A percentile compares a stretch with the other conserved stretches of the same genome.
Evolutionary conservation across 1,140 invertebrate genomes (phyloP).

Genomic region (Anadara kagoshimensis): DNA sequence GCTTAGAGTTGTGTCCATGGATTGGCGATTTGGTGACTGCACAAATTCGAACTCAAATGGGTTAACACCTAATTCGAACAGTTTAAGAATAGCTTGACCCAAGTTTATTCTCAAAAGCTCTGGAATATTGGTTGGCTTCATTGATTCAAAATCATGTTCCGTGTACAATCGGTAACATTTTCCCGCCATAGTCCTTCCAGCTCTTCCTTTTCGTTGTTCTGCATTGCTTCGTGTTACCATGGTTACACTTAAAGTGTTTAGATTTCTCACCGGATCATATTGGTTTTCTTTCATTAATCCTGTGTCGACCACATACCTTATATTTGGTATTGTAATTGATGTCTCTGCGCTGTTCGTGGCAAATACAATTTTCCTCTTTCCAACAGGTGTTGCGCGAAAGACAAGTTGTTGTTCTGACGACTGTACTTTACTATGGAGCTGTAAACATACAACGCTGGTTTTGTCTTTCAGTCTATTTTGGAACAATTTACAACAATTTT

Average conservation of each 20-base stretch:
- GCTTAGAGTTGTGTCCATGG: constrained; percentile 51
- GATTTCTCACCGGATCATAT: constrained; percentile 64
- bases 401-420: constrained; percentile 91
- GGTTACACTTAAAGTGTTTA: constrained; percentile 51
- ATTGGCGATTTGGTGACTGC: constrained; percentile 51
- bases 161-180: constrained; percentile 68
- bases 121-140: constrained; percentile 54
- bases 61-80: constrained; percentile 60
- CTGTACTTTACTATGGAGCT: constrained; percentile 96
- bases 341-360: constrained; percentile 73
- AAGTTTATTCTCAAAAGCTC: constrained; percentile 66
- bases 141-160: constrained; percentile 50
- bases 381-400: constrained; percentile 47
- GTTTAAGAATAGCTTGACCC: constrained; percentile 61
- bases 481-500: constrained; percentile 56
- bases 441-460: constrained; percentile 73
- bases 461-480: constrained; percentile 21
- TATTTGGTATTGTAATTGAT: constrained; percentile 70
- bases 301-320: constrained; percentile 69
- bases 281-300: constrained; percentile 66
- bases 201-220: constrained; percentile 68
- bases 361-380: constrained; percentile 67
- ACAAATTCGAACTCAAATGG: constrained; percentile 65
- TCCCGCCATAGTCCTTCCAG: constrained; percentile 61
- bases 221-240: constrained; percentile 63